Base-by-base conservation (phyloP, 1,140 invertebrate species). In the Dolichoris vasculosae region DNA sequence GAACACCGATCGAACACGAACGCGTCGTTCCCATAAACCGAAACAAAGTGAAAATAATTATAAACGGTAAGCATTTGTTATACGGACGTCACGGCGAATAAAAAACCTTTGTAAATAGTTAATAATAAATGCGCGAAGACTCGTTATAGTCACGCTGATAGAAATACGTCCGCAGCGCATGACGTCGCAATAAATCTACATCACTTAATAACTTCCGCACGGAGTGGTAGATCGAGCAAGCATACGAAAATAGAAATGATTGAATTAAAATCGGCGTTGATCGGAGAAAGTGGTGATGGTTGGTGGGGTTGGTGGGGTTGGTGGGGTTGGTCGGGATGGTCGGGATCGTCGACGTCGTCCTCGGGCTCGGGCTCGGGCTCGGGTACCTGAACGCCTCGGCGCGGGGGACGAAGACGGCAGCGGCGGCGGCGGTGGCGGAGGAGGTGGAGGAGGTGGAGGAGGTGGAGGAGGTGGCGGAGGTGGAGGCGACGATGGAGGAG, bases 331-430 rank as follows among this genome's bases (percentile, higher is more conserved):
- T 6, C 17, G 89, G 87, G 83, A 82, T 63, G 75, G 83, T 86
- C 86, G 89, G 87, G 87, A 88, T 83, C 86, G 89, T 87, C 75
- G n/a, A n/a, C 77, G 83, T 84, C 78, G 86, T 69, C 75, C 55
- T 83, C 85, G 86, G 30, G 77, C n/a, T 59, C 35, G 30, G 13
- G 1, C 20, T 7, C 59, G 78, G 20, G 15, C 51, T 9, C 32
- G 78, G 6, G 15, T 26, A 64, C 48, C 48, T 32, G 63, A n/a
- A 30, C 26, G 63, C 63, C 26, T 30, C 26, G 63, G 17, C 2
- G 4, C 26, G 26, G 59, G 1, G 6, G 64, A n/a, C n/a, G n/a
- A n/a, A 1, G 35, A 6, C 17, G 23, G 32, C 17, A 35, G 9
- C 48, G 46, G 69, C 0, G 30, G 48, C 4, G 7, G 23, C 35